A percentile compares a stretch with the other conserved stretches of the same genome.
phyloP scores from a whole-genome alignment of 2,888 invertebrate genomes.

The Watsonalla binaria region DNA sequence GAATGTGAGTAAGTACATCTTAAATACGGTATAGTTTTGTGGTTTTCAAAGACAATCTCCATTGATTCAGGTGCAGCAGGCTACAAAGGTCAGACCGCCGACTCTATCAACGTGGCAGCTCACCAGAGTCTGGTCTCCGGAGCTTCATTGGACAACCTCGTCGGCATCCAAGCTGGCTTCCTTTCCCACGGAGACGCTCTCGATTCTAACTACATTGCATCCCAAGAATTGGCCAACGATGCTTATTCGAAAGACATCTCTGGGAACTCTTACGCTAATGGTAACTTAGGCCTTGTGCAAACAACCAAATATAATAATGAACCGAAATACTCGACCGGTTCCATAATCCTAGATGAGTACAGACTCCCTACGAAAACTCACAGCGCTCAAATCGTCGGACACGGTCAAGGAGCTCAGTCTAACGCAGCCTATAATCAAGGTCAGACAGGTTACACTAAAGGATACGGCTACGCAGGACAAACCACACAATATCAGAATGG shows the following conservation, averaged over 20 bases:
- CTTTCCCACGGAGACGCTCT: conserved; percentile 50
- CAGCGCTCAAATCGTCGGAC: conserved; percentile 18
- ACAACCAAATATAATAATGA: conserved; percentile 46
- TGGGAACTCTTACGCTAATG: conserved; percentile 10
- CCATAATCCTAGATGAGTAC: conserved; percentile 65
- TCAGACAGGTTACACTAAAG: neutral
- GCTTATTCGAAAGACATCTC: conserved; percentile 14
- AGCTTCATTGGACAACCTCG: conserved; percentile 61
- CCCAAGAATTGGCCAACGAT: conserved; percentile 52
- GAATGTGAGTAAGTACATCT: too few relatives aligned
- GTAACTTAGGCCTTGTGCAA: conserved; percentile 52
- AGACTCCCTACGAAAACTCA: conserved; percentile 47
- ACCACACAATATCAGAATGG: conserved; percentile 37
- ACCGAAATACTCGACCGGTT: conserved; percentile 59
- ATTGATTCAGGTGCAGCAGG: conserved; percentile 59
- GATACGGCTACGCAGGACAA: conserved; percentile 12
- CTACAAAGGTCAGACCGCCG: conserved; percentile 68
- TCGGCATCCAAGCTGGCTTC: conserved; percentile 66
- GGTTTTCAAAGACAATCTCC: neutral
- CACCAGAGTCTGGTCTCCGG: conserved; percentile 70
- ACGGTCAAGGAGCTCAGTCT: conserved; percentile 14
- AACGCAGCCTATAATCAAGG: conserved; percentile 12
- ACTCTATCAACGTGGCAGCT: conserved; percentile 67
- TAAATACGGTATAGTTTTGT: too few relatives aligned
- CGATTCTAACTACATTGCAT: conserved; percentile 60